A percentile compares a stretch with the other conserved stretches of the same genome.
Conservation (phyloP, 2,113 vertebrate species). For the Sarotherodon lohbergeri region DNA sequence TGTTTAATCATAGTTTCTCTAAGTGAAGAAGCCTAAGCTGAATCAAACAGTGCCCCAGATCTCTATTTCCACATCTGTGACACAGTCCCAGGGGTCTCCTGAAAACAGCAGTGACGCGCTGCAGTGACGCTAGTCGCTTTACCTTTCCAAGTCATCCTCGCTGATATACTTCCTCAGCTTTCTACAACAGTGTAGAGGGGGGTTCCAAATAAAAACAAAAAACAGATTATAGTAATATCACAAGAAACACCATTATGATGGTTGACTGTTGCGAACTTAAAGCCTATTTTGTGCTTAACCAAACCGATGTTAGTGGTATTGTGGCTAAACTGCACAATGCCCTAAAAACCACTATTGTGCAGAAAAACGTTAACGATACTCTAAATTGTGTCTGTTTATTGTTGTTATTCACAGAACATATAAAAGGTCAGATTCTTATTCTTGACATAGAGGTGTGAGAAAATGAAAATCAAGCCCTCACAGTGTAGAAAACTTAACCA, state of each 20-base stretch:
- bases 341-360: not conserved
- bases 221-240: not conserved
- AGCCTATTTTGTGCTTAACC: not conserved
- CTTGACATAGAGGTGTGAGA: not conserved
- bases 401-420: not conserved
- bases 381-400: not conserved
- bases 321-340: not conserved
- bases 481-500: not conserved
- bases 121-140: not conserved
- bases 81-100: not conserved
- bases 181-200: not conserved
- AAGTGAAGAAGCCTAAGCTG: not conserved
- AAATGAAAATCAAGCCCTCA: not conserved
- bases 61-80: constrained; percentile 33
- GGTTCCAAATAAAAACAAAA: not conserved
- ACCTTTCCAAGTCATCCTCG: not conserved
- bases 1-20: not conserved
- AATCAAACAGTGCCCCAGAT: constrained; percentile 18
- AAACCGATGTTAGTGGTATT: not conserved
- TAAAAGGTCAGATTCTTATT: not conserved
- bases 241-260: not conserved
- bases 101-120: not conserved
- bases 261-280: not conserved
- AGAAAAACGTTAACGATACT: not conserved
- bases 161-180: not conserved